Evolutionary conservation across 2,113 vertebrate species (phyloP).

Genomic region (Sminthopsis crassicaudata): DNA sequence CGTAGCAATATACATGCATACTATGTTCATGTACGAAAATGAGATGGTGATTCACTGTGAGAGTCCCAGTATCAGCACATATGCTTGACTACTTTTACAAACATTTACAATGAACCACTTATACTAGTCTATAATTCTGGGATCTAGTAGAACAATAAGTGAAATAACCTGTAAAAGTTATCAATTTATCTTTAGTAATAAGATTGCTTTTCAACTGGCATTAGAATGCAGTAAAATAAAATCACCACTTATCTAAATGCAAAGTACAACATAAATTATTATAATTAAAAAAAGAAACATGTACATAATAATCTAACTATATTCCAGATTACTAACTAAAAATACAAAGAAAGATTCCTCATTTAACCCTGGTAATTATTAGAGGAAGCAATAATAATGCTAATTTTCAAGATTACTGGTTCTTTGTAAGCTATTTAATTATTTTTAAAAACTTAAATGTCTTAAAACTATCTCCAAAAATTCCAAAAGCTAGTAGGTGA

Average conservation of each 20-base stretch:
- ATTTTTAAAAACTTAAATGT: not conserved
- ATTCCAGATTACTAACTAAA: not conserved
- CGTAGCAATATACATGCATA: not conserved
- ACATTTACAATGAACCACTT: not conserved
- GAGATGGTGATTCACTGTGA: not conserved
- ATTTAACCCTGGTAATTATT: not conserved
- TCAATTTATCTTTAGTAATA: not conserved
- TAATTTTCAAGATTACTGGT: not conserved
- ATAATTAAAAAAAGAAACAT: not conserved
- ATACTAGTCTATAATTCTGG: not conserved
- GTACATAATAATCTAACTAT: not conserved
- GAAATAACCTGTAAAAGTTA: not conserved
- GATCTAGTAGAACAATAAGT: not conserved
- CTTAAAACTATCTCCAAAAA: not conserved
- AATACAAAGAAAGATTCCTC: not conserved
- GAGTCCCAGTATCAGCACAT: not conserved
- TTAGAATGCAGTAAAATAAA: not conserved
- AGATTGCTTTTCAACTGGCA: not conserved
- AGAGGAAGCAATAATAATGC: not conserved
- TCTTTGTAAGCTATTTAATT: not conserved
- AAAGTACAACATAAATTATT: not conserved
- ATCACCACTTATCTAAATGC: not conserved
- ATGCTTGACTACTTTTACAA: not conserved
- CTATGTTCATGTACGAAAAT: not conserved
- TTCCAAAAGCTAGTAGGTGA: not conserved